These are phyloP conservation scores for Drosophila nigritarsus DNA, from an alignment of 2,888 invertebrate species.

Conservation along the genomic window DNA sequence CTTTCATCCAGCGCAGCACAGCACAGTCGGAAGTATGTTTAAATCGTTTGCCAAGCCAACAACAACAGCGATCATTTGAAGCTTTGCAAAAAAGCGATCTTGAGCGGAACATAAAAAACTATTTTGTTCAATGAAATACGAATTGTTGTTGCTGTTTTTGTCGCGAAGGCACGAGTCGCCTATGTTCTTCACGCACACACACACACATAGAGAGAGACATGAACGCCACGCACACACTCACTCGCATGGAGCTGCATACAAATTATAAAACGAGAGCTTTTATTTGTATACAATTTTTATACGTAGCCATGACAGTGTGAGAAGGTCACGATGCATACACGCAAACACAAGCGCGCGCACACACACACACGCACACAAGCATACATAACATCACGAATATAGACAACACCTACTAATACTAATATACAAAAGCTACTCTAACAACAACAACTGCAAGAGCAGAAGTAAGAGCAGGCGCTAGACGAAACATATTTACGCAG, in stretches of 20 bases:
- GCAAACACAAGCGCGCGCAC: slow-evolving; percentile 36
- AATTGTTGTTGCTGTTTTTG: slow-evolving; percentile 39
- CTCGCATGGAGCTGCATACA: slow-evolving; percentile 73
- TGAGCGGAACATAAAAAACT: slow-evolving; percentile 81
- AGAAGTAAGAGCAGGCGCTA: slow-evolving; percentile 35
- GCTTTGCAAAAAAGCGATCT: slow-evolving; percentile 67
- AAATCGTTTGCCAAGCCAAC: slow-evolving; percentile 32
- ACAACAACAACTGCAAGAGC: slow-evolving; percentile 29
- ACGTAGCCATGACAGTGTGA: slow-evolving; percentile 84
- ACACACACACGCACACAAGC: slow-evolving; percentile 12
- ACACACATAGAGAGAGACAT: slow-evolving; percentile 12
- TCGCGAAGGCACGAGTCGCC: slow-evolving; percentile 65
- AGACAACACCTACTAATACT: slow-evolving; percentile 25
- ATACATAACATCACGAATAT: slow-evolving; percentile 33
- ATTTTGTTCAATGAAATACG: slow-evolving; percentile 81
- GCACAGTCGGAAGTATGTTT: slow-evolving; percentile 47
- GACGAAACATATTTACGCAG: slow-evolving; percentile 69
- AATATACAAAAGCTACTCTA: slow-evolving; percentile 42
- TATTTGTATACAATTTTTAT: slow-evolving; percentile 73
- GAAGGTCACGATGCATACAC: slow-evolving; percentile 83
- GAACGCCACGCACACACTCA: slow-evolving; percentile 34
- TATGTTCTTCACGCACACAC: slow-evolving; percentile 72
- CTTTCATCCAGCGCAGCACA: slow-evolving; percentile 14
- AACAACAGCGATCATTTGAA: slow-evolving; percentile 15
- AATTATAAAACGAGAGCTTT: slow-evolving; percentile 80